Conservation (phyloP, 2,888 invertebrate species). For the Pyrocoelia pectoralis region DNA sequence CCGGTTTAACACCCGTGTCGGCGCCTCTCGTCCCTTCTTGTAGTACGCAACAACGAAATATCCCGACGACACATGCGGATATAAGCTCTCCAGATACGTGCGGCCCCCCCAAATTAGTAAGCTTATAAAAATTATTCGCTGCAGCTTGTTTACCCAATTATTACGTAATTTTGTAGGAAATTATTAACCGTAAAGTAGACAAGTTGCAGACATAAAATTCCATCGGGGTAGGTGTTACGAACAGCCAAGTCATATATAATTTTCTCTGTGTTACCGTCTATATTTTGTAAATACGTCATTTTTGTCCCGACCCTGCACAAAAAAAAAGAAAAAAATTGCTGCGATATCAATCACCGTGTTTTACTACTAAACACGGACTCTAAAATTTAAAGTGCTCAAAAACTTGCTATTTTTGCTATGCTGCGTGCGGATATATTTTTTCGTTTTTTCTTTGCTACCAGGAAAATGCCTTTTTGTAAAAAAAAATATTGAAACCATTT, state of each 20-base stretch:
- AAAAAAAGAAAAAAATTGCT: constrained; percentile 31
- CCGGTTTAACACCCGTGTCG: constrained; percentile 87
- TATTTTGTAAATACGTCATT: constrained; percentile 17
- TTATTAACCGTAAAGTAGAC: constrained; percentile 18
- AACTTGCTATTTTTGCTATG: constrained; percentile 44
- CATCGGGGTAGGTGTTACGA: constrained; percentile 23
- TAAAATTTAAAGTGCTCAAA: constrained; percentile 47
- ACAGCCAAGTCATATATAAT: constrained; percentile 26
- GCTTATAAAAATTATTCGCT: constrained; percentile 68
- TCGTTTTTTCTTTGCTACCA: constrained; percentile 42
- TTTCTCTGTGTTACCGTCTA: constrained; percentile 23
- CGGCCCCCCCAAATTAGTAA: constrained; percentile 79
- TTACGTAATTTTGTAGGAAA: constrained; percentile 3
- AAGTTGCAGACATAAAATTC: constrained; percentile 21
- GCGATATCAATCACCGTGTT: constrained; percentile 44
- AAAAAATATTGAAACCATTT: constrained; percentile 32
- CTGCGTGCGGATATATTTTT: constrained; percentile 40
- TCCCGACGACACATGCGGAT: constrained; percentile 65
- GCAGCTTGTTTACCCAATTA: constrained; percentile 27
- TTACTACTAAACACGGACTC: constrained; percentile 44
- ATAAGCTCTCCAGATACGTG: constrained; percentile 78
- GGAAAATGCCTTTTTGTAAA: constrained; percentile 48
- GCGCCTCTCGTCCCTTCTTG: constrained; percentile 75
- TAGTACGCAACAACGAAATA: constrained; percentile 79
- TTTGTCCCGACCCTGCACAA: constrained; percentile 32